Evolutionary conservation across 2,888 invertebrate genomes (phyloP), one percentile per base, ranked within the genome.

Genomic region (Chrysopilus asiliformis): DNA sequence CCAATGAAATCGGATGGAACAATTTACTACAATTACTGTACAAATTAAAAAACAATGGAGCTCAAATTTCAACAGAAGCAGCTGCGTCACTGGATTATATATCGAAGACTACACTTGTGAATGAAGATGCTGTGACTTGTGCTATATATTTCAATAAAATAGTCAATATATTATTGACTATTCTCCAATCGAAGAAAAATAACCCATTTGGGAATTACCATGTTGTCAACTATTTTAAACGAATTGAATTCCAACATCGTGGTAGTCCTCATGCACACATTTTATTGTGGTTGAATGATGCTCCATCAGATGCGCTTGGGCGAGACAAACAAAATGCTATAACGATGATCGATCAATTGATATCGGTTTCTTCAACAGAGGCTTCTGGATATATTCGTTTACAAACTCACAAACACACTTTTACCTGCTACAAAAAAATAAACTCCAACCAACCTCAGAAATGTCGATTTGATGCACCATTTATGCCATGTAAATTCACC

Each of bases 201-300:
- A 45, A 46, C 34, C 52, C 53, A 10, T 52, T 53, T 29, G 42
- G 44, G 29, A 45, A 48, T 34, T 51, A 5, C n/a, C n/a, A 32
- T 12, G 37, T 53, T 10, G n/a, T 35, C 2, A 25, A 49, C 40
- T 55, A 50, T 34, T 56, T 56, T 39, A 46, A 45, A 26, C 32
- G 48, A 24, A 49, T n/a, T n/a, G n/a, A n/a, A n/a, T n/a, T n/a
- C n/a, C n/a, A n/a, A n/a, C n/a, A n/a, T n/a, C n/a, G n/a, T n/a
- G n/a, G n/a, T n/a, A n/a, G n/a, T n/a, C n/a, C n/a, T n/a, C n/a
- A n/a, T n/a, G 42, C 45, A 41, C 36, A 45, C 22, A 42, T 41
- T 36, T 35, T 46, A 32, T 9, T 34, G 6, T 62, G 60, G 60
- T 45, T 60, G 13, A 47, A 57, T 3, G 52, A 58, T 47, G 47